Conservation (phyloP, 2,113 vertebrate species). For the Labeo catla region DNA sequence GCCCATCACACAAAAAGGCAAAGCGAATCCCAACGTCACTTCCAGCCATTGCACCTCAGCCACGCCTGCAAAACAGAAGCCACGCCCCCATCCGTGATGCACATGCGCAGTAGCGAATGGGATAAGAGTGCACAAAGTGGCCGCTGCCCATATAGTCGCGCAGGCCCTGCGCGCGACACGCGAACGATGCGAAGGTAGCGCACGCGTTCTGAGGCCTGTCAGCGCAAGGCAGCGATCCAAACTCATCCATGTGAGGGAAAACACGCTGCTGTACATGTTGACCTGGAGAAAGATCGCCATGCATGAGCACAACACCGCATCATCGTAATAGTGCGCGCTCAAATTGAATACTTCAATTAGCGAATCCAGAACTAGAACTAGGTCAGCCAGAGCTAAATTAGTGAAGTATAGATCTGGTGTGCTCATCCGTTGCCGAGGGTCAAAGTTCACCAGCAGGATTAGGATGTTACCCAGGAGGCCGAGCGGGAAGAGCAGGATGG, state of each 20-base stretch:
- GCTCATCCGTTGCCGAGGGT: slow-evolving; percentile 81
- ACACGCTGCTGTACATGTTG: slow-evolving; percentile 96
- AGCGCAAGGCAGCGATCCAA: slow-evolving; percentile 87
- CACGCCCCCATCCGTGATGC: slow-evolving; percentile 80
- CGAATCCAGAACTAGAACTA: slow-evolving; percentile 88
- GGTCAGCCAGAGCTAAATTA: slow-evolving; percentile 87
- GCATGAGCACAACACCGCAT: slow-evolving; percentile 86
- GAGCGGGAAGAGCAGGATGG: slow-evolving; percentile 85
- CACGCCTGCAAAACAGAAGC: slow-evolving; percentile 89
- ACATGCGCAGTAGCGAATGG: slow-evolving; percentile 84
- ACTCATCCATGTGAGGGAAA: slow-evolving; percentile 97
- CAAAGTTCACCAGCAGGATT: slow-evolving; percentile 87
- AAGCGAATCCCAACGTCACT: slow-evolving; percentile 86
- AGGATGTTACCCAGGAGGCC: slow-evolving; percentile 91
- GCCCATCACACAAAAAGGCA: slow-evolving; percentile 87
- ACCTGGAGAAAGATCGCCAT: slow-evolving; percentile 93
- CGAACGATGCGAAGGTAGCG: slow-evolving; percentile 74
- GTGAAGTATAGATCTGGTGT: slow-evolving; percentile 89
- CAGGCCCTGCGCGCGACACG: slow-evolving; percentile 76
- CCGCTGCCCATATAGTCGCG: slow-evolving; percentile 85
- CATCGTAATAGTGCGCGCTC: slow-evolving; percentile 85
- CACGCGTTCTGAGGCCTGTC: slow-evolving; percentile 77
- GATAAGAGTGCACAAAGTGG: slow-evolving; percentile 81
- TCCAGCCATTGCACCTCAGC: slow-evolving; percentile 92
- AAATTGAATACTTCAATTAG: slow-evolving; percentile 94